Percentiles rank a stretch among this genome's conserved stretches.
Evolutionary conservation across 2,888 invertebrate genomes (phyloP).

Genomic region (Dryobota labecula): DNA sequence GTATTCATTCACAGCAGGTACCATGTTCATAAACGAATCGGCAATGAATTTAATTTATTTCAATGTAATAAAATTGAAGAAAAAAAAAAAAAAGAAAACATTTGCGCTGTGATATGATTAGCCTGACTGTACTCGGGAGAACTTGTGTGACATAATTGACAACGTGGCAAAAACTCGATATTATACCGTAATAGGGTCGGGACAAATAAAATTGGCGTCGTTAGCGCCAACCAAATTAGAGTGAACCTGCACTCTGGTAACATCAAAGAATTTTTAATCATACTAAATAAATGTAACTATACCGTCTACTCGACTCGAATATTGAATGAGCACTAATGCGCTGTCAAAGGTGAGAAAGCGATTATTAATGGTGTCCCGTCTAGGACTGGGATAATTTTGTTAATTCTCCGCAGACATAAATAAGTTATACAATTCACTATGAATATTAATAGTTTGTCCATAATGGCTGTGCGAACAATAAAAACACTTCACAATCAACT

Average conservation of each 20-base stretch:
- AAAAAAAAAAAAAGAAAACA: too few relatives aligned
- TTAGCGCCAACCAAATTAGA: conserved; percentile 67
- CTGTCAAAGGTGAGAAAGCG: conserved; percentile 54
- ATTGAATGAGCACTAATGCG: conserved; percentile 53
- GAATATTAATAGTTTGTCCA: conserved; percentile 45
- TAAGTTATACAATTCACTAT: conserved; percentile 40
- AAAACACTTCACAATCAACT: conserved; percentile 30
- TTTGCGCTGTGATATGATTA: conserved; percentile 48
- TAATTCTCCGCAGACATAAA: conserved; percentile 34
- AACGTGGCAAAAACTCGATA: conserved; percentile 55
- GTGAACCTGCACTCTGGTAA: conserved; percentile 57
- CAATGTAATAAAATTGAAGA: too few relatives aligned
- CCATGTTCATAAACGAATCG: conserved; percentile 19
- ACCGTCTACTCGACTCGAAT: conserved; percentile 55
- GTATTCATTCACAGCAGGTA: conserved; percentile 13
- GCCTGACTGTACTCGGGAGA: neutral
- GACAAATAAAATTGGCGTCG: conserved; percentile 67
- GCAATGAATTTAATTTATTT: too few relatives aligned
- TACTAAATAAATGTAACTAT: conserved; percentile 63
- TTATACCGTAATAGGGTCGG: conserved; percentile 43
- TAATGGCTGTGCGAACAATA: conserved; percentile 18
- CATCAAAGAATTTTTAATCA: conserved; percentile 69
- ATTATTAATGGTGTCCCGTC: conserved; percentile 52
- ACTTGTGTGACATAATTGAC: conserved; percentile 38
- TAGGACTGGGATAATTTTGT: conserved; percentile 39